These are phyloP conservation scores for Rachycentron canadum DNA, from an alignment of 2,797 vertebrate genomes.

Conservation along the genomic window DNA sequence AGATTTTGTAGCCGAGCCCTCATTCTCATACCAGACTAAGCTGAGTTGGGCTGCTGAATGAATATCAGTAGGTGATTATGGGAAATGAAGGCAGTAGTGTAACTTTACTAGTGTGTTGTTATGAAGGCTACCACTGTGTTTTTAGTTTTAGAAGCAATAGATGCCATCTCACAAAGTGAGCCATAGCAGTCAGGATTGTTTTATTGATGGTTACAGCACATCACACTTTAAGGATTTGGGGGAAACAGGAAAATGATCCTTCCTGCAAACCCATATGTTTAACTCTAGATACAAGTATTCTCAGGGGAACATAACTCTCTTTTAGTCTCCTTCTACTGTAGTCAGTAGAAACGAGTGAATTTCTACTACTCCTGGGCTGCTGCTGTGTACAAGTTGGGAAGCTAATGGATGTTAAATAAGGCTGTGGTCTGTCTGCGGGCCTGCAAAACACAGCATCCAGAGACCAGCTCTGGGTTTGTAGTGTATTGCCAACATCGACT, in stretches of 20 bases:
- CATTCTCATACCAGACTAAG: constrained; percentile 50
- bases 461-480: constrained; percentile 31
- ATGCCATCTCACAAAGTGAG: constrained; percentile 8
- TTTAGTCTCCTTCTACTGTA: constrained; percentile 14
- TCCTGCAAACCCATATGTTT: constrained; percentile 21
- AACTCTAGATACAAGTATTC: not conserved
- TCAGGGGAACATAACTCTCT: constrained; percentile 21
- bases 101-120: not conserved
- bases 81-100: constrained; percentile 34
- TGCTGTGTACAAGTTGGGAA: constrained; percentile 34
- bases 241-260: constrained; percentile 4
- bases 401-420: constrained; percentile 68
- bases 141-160: constrained; percentile 11
- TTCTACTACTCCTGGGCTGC: constrained; percentile 49
- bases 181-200: constrained; percentile 22
- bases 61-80: constrained; percentile 35
- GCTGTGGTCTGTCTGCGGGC: constrained; percentile 55
- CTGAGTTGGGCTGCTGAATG: constrained; percentile 14
- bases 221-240: constrained; percentile 18
- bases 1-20: constrained; percentile 39
- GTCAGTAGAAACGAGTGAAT: constrained; percentile 44
- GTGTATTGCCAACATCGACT: constrained; percentile 19
- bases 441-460: constrained; percentile 18
- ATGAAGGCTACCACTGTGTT: constrained; percentile 5
- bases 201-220: not conserved